Conservation (phyloP, 2,797 vertebrate species). For the Huso huso region DNA sequence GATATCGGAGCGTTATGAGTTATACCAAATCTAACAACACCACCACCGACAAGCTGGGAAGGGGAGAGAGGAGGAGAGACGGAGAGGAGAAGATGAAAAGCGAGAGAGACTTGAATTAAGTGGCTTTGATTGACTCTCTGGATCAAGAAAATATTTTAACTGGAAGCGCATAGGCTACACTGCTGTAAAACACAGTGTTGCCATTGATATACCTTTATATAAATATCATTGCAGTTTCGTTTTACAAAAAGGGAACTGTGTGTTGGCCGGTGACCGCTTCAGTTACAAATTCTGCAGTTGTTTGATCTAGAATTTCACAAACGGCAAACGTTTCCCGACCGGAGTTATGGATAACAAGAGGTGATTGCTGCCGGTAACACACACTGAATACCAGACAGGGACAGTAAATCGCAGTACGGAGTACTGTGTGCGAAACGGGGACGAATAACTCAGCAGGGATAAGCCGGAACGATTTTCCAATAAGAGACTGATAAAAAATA, state of each 20-base stretch:
- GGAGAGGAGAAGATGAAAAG: constrained; percentile 38
- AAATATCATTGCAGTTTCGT: constrained; percentile 25
- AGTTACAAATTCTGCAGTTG: constrained; percentile 20
- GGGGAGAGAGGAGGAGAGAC: constrained; percentile 42
- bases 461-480: constrained; percentile 48
- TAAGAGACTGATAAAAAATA: constrained; percentile 35
- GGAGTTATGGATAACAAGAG: constrained; percentile 20
- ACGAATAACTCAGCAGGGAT: constrained; percentile 20
- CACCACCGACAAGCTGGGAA: constrained; percentile 49
- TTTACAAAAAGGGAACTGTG: constrained; percentile 27
- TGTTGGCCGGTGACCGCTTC: constrained; percentile 6
- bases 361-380: constrained; percentile 34
- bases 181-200: too few relatives aligned
- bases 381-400: too few relatives aligned
- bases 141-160: constrained; percentile 26
- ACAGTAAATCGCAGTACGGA: constrained; percentile 44
- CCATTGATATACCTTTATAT: constrained; percentile 6
- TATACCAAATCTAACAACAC: constrained; percentile 30
- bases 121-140: constrained; percentile 22
- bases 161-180: constrained; percentile 18
- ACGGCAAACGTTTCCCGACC: constrained; percentile 33
- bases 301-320: constrained; percentile 15
- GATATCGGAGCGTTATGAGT: constrained; percentile 22
- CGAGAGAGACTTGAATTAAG: constrained; percentile 34
- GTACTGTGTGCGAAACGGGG: constrained; percentile 7